Base-by-base conservation (phyloP, 2,888 invertebrate genomes). In the Microctonus hyperodae region DNA sequence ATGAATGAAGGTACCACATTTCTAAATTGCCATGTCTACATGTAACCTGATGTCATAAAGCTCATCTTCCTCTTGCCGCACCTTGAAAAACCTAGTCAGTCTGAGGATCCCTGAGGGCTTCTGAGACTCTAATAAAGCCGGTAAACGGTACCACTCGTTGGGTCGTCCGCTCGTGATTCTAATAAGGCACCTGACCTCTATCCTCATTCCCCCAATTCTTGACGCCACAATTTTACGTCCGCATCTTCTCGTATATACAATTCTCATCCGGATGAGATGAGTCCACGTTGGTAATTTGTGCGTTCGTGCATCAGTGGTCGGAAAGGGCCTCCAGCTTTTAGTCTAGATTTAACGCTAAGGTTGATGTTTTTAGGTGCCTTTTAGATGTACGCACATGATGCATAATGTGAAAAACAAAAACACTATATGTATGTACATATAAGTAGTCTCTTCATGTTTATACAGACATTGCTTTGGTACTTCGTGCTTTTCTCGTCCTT, bases 201-300 rank as follows among this genome's bases (percentile, higher is more conserved):
- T 51, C 51, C 25, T 25, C 23, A 11, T 13, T 11, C 23, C n/a
- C 13, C 51, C 23, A 22, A 6, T 31, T 4, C 33, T 9, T 16
- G 10, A 25, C 28, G 20, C 31, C 31, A 33, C 13, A 6, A n/a
- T 31, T 16, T 50, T 59, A 51, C 50, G 44, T 28, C 40, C 35
- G 28, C 59, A 40, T 51, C 53, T 58, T 16, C 44, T 16, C 16
- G 44, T n/a, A 37, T 16, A 16, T 7, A 16, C 53, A n/a, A n/a
- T n/a, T n/a, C n/a, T n/a, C n/a, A n/a, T 37, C 64, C 22, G 37
- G 25, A 67, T 50, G 65, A 64, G 69, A 65, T 71, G n/a, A n/a
- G n/a, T 66, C 71, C 70, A 55, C 51, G 67, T 68, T 40, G 69
- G 69, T 72, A 71, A 69, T 69, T 69, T 37, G 65, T 68, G 67